phyloP scores from a whole-genome alignment of 2,797 vertebrate species.

The Lagocephalus sceleratus region DNA sequence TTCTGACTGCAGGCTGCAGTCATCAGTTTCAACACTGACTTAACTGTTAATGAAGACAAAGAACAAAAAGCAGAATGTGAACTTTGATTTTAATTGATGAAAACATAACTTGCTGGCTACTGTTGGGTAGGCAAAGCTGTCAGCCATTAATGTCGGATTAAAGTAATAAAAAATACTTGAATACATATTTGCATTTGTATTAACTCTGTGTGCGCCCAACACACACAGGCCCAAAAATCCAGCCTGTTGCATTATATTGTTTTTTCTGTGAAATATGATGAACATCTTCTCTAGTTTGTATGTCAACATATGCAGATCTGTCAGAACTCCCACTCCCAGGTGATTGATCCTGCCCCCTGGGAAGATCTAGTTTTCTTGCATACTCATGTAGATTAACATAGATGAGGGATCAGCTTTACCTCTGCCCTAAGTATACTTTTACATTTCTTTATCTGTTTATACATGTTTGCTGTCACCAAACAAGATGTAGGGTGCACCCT shows the following conservation, averaged over 20 bases:
- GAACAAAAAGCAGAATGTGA: constrained; percentile 2
- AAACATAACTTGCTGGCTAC: no score
- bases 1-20: constrained; percentile 30
- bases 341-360: not conserved
- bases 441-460: constrained; percentile 5
- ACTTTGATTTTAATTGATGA: not conserved
- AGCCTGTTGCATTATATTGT: not conserved
- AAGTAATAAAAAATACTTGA: not conserved
- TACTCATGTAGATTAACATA: constrained; percentile 1
- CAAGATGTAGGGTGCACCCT: no score
- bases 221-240: no score
- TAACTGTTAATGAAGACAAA: constrained; percentile 13
- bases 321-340: no score
- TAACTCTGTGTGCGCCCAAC: not conserved
- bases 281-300: not conserved
- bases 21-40: constrained; percentile 15
- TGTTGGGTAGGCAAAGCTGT: not conserved
- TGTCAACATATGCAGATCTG: no score
- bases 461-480: not conserved
- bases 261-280: not conserved
- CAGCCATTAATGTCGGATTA: not conserved
- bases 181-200: no score
- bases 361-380: not conserved
- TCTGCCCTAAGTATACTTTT: not conserved
- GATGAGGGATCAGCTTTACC: constrained; percentile 8